Evolutionary conservation across 2,888 invertebrate genomes (phyloP), one percentile per base, ranked within the genome.

Genomic region (Lasioglossum figueresi): DNA sequence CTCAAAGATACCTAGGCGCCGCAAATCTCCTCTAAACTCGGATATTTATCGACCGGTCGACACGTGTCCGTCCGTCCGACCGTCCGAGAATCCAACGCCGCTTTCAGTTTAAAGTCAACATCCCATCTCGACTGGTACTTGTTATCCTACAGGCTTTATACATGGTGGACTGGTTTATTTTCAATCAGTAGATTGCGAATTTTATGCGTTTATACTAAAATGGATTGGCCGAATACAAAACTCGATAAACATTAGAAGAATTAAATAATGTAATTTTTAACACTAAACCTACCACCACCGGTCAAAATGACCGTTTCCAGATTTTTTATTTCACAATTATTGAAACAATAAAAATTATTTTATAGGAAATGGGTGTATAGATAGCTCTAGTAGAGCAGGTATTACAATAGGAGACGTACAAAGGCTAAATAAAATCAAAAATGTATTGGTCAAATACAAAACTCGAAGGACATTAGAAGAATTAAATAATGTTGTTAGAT

Each of bases 1-100:
- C 81, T 52, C 66, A 43, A 19, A 77, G 87, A 87, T 84, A 87
- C 43, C 77, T 71, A 71, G 79, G 40, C 70, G 71, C 66, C 37
- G 59, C 71, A 31, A 63, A 80, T 84, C 80, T 77, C 70, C 79
- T 70, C 66, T 87, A 87, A 87, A 86, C 37, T 87, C 27, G 63
- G n/a, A 45, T 86, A 68, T 86, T 87, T 87, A 87, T 86, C 71
- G 72, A 31, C 73, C 76, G 77, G 77, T 68, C 71, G 59, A 78
- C 86, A 59, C 45, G 27, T 81, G 71, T 71, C 52, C 52, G 71
- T 71, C 52, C 52, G 52, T 52, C 52, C 23, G 8, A 52, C 48
- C 48, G 23, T 52, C 8, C 8, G 23, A 52, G 52, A 52, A 52
- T 52, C 52, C 52, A 52, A 52, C 52, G 23, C 23, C 23, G 23